Evolutionary conservation across 1,140 invertebrate genomes (phyloP).

Genomic region (Heliothis subflexa): DNA sequence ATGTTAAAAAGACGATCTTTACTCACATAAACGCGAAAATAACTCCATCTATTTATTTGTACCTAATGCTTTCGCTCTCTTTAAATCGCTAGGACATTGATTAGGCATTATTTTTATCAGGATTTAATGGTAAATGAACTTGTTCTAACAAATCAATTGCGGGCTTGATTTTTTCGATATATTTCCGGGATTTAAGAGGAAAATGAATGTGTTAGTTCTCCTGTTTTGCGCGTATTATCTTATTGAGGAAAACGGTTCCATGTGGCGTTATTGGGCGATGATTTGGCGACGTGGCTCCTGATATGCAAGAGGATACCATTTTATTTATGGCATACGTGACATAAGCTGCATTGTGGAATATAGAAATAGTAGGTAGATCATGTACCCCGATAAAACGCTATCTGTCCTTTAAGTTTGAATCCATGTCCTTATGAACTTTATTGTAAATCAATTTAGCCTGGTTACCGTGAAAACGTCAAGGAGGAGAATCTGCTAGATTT

Average conservation of each 20-base stretch:
- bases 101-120: too few species aligned
- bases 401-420: too few species aligned
- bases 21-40: background rate
- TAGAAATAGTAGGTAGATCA: too few species aligned
- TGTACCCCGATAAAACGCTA: too few species aligned
- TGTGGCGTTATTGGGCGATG: slow-evolving; percentile 28
- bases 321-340: slow-evolving; percentile 16
- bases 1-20: slow-evolving; percentile 5
- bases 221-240: slow-evolving; percentile 9
- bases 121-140: too few species aligned
- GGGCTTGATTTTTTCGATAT: background rate
- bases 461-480: too few species aligned
- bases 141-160: too few species aligned
- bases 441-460: too few species aligned
- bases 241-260: slow-evolving; percentile 17
- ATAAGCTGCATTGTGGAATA: background rate
- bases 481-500: too few species aligned
- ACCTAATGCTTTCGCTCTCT: background rate
- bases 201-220: slow-evolving; percentile 18
- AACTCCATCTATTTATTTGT: background rate
- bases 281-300: slow-evolving; percentile 17
- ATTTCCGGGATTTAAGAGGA: background rate
- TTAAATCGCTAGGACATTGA: too few species aligned
- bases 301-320: slow-evolving; percentile 29
- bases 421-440: too few species aligned